These are phyloP conservation scores for Helobdella robusta DNA, from an alignment of 2,888 invertebrate genomes.

Conservation along the genomic window DNA sequence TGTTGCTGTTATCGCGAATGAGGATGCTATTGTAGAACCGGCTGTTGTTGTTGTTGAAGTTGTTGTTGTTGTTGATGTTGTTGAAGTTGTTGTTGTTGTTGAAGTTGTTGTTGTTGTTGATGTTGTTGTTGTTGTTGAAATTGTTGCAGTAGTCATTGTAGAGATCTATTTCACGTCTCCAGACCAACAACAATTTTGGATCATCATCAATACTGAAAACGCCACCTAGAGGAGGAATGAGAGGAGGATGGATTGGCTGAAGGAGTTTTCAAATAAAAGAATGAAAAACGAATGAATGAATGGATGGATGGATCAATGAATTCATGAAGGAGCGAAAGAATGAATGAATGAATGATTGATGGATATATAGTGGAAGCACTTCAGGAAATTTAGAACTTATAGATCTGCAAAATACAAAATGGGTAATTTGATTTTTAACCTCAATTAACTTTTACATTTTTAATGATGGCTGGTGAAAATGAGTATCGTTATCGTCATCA, in stretches of 20 bases:
- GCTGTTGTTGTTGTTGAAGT: not conserved
- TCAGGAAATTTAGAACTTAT: too few relatives aligned
- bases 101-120: not conserved
- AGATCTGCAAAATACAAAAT: not conserved
- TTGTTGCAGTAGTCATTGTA: conserved; percentile 3
- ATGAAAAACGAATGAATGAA: not conserved
- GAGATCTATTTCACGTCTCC: not conserved
- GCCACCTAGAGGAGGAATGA: not conserved
- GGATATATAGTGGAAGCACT: too few relatives aligned
- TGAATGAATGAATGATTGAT: not conserved
- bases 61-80: not conserved
- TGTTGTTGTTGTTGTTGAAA: not conserved
- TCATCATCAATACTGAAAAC: not conserved
- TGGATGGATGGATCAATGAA: not conserved
- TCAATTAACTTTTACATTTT: not conserved
- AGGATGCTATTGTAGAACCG: not conserved
- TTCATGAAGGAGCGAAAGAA: not conserved
- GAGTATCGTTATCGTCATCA: conserved; percentile 2
- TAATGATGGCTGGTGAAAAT: not conserved
- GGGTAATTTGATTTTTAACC: not conserved
- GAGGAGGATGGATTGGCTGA: conserved; percentile 5
- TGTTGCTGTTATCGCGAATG: not conserved
- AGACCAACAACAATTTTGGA: not conserved
- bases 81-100: not conserved
- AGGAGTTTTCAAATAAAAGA: not conserved